Evolutionary conservation across 2,113 vertebrate species (phyloP), one percentile per base, ranked within the genome.

Genomic region (Hemicordylus capensis): DNA sequence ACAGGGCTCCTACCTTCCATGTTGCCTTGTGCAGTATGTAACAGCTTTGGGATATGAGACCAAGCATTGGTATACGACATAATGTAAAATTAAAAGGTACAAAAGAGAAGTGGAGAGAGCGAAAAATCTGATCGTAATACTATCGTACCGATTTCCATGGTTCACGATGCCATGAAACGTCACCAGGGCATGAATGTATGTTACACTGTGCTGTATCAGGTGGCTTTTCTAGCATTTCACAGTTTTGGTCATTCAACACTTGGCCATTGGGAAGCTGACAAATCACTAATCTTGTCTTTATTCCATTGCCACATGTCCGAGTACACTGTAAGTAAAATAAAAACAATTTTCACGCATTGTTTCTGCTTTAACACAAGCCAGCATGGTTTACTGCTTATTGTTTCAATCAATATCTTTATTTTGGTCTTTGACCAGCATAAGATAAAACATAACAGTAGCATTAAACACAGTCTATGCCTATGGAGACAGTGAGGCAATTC

Each of bases 71-170:
- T 85, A 26, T 77, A 78, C 76, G 67, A 91, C 10, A 86, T 1
- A 66, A 2, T 28, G 19, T 84, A 74, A 24, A 80, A 83, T 63
- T 61, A 90, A 91, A 80, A 46, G 31, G 75, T 69, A 76, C 39
- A 93, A 86, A 76, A 2, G 56, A 66, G 82, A 90, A 87, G 90
- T 15, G 88, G 66, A 85, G 81, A 10, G 73, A 80, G 84, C 63
- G 73, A 90, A 69, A 14, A 89, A 90, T 81, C 87, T 92, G 93
- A 85, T 85, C 92, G 78, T 92, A 96, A 94, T 88, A 90, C 97
- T 98, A 98, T 98, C 98, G 93, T 98, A 98, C 98, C 98, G 95
- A 98, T 95, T 98, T 98, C 98, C 98, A 99, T 0, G 98, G 97
- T 95, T 95, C 97, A 95, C 97, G 97, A 94, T 97, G 97, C 98